phyloP scores from a whole-genome alignment of 2,888 invertebrate species.

The Andrena haemorrhoa region DNA sequence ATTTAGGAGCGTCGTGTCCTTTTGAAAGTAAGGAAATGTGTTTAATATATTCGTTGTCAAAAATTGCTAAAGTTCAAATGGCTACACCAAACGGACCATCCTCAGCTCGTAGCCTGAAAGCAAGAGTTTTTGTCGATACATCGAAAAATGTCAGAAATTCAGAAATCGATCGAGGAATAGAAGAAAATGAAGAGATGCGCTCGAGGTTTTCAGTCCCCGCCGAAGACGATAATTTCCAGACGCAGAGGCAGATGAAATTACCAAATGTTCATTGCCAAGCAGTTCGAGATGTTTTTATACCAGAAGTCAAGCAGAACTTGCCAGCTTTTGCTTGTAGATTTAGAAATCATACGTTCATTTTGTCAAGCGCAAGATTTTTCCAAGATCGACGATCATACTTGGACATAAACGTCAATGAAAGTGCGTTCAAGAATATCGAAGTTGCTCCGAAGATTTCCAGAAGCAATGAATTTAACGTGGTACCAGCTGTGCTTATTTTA shows the following conservation, averaged over 20 bases:
- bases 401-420: conserved; percentile 71
- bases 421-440: conserved; percentile 59
- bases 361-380: conserved; percentile 77
- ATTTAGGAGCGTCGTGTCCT: conserved; percentile 12
- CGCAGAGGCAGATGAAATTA: conserved; percentile 27
- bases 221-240: neutral
- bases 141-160: neutral
- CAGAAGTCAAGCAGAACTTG: conserved; percentile 67
- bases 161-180: neutral
- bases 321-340: conserved; percentile 75
- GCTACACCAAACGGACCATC: conserved; percentile 22
- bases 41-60: conserved; percentile 72
- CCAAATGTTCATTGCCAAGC: conserved; percentile 69
- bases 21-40: conserved; percentile 55
- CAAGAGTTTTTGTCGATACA: neutral
- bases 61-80: conserved; percentile 73
- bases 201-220: neutral
- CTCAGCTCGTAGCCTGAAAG: neutral
- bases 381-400: conserved; percentile 71
- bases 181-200: neutral
- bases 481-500: conserved; percentile 75
- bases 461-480: conserved; percentile 58
- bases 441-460: conserved; percentile 27
- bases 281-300: conserved; percentile 72
- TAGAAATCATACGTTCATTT: conserved; percentile 70